These are phyloP conservation scores for Zenarchopterus dispar DNA, from an alignment of 2,797 vertebrate species.

Conservation along the genomic window DNA sequence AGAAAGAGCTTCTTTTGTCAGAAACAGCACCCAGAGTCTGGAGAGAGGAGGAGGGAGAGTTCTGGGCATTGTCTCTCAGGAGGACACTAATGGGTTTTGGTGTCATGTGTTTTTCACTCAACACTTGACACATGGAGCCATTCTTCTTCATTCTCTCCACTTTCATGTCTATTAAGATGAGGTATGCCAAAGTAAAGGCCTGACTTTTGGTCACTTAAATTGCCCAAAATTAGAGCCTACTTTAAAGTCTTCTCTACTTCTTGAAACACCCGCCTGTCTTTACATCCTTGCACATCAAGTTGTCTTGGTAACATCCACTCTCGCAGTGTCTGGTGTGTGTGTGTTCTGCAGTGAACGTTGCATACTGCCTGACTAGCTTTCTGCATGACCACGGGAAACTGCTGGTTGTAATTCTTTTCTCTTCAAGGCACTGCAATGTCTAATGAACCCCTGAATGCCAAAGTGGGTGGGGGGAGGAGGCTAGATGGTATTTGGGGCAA, in stretches of 20 bases:
- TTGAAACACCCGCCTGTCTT: slow-evolving; percentile 35
- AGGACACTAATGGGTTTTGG: slow-evolving; percentile 92
- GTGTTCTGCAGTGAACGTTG: slow-evolving; percentile 8
- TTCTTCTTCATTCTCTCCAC: slow-evolving; percentile 88
- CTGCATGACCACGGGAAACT: slow-evolving; percentile 43
- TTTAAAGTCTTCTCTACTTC: slow-evolving; percentile 47
- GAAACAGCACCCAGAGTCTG: slow-evolving; percentile 68
- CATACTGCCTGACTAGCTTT: slow-evolving; percentile 19
- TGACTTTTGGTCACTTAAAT: slow-evolving; percentile 78
- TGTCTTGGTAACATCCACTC: slow-evolving; percentile 30
- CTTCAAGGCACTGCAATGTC: slow-evolving; percentile 50
- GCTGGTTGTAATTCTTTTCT: slow-evolving; percentile 45
- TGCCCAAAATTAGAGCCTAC: slow-evolving; percentile 72
- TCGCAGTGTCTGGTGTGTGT: slow-evolving; percentile 9
- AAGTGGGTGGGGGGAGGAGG: slow-evolving; percentile 49
- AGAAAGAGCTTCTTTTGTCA: slow-evolving; percentile 84
- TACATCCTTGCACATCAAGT: slow-evolving; percentile 28
- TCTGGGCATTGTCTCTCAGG: slow-evolving; percentile 89
- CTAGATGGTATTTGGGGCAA: slow-evolving; percentile 68
- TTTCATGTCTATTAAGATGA: slow-evolving; percentile 87
- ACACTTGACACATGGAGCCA: slow-evolving; percentile 86
- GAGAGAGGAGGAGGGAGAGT: slow-evolving; percentile 67
- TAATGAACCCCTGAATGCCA: slow-evolving; percentile 74
- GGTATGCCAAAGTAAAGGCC: slow-evolving; percentile 79
- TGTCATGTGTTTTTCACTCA: slow-evolving; percentile 90